Evolutionary conservation across 2,888 invertebrate genomes (phyloP), one percentile per base, ranked within the genome.

Genomic region (Exephanes ischioxanthus): DNA sequence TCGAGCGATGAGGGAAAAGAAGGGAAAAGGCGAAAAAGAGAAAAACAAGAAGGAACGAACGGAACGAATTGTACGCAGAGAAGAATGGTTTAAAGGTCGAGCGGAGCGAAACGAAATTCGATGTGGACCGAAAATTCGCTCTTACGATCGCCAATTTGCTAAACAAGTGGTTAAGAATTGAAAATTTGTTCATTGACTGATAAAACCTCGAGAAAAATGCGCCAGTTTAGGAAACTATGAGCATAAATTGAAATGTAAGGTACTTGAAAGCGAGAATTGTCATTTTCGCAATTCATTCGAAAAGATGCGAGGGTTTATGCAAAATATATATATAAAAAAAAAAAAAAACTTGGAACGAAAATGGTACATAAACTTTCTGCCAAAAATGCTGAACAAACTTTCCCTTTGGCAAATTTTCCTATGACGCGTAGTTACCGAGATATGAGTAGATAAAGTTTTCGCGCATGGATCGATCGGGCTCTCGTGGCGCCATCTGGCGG

Each of bases 1-100:
- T 0, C 16, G 71, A 75, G 73, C n/a, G 45, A 48, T 19, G 68
- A 51, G 48, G 48, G 51, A 68, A 80, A 19, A 53, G 19, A 7
- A 30, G 22, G 26, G 22, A n/a, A 5, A 81, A 48, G 19, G 53
- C n/a, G 68, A n/a, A 58, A n/a, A 37, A n/a, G 16, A 14, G 14
- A 14, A 61, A 55, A 73, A 71, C 63, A 37, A 67, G 63, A 79
- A 58, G 33, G 19, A 66, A 71, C 48, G 41, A 45, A 71, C 48
- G 26, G 48, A 51, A 53, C n/a, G 72, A 80, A 45, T 73, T 19
- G 51, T 53, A 16, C 33, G 61, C 9, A 7, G 53, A 72, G 71
- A 67, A 11, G 66, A 72, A 72, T 75, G 70, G 70, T 19, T 33
- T 37, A 84, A 61, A 58, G 7, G 30, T 7, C 16, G 1, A 30